Evolutionary conservation across 1,140 invertebrate species (phyloP).

Genomic region (Tetranychus cinnabarinus): DNA sequence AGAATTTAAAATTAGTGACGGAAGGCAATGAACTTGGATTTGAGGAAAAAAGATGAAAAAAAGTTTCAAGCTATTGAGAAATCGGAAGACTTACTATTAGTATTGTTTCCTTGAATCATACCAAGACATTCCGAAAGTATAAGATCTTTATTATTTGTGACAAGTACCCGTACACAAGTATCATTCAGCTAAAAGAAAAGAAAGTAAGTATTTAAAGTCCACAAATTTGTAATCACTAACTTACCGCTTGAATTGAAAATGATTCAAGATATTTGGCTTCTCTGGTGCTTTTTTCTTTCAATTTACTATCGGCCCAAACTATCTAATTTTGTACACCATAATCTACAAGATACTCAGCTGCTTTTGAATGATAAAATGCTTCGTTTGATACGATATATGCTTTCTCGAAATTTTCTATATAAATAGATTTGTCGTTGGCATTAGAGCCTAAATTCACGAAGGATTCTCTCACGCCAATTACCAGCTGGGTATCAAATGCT

Average conservation of each 20-base stretch:
- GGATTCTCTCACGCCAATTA: conserved; percentile 84
- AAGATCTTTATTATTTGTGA: conserved; percentile 66
- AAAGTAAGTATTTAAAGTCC: conserved; percentile 18
- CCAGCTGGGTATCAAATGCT: conserved; percentile 85
- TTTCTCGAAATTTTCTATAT: conserved; percentile 86
- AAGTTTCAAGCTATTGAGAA: not conserved
- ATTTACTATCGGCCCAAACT: conserved; percentile 78
- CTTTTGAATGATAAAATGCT: conserved; percentile 75
- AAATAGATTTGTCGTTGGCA: conserved; percentile 76
- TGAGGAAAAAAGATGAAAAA: not conserved
- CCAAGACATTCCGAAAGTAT: conserved; percentile 78
- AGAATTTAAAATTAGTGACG: not conserved
- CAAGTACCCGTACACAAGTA: conserved; percentile 75
- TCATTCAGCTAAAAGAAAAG: conserved; percentile 38
- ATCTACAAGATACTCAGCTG: conserved; percentile 65
- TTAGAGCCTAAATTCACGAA: conserved; percentile 94
- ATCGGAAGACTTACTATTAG: conserved; percentile 38
- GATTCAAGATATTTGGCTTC: conserved; percentile 83
- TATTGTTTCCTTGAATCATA: conserved; percentile 82
- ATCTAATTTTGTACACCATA: conserved; percentile 86
- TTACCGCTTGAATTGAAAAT: conserved; percentile 39
- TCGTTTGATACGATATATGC: conserved; percentile 82
- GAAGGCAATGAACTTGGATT: not conserved
- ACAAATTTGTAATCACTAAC: conserved; percentile 20
- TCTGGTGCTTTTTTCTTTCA: conserved; percentile 80